phyloP scores from a whole-genome alignment of 1,140 invertebrate genomes.

The Saccostrea glomerata region DNA sequence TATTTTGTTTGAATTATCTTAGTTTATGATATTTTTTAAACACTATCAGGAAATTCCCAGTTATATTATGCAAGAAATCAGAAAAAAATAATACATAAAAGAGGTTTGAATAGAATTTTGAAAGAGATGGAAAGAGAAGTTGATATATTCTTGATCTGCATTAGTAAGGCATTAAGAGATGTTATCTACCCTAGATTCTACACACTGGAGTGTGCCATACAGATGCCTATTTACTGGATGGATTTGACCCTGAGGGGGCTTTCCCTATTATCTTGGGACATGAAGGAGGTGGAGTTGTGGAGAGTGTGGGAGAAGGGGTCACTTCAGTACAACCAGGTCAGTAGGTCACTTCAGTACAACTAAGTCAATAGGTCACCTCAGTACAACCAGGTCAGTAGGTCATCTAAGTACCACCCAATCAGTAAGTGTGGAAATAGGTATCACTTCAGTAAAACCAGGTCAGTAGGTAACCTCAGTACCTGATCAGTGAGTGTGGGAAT shows the following conservation, averaged over 20 bases:
- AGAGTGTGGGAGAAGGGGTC: slow-evolving; percentile 96
- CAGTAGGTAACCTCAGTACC: too few relatives aligned
- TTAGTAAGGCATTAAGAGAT: too few relatives aligned
- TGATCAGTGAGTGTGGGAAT: too few relatives aligned
- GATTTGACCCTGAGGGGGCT: slow-evolving; percentile 94
- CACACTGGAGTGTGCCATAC: slow-evolving; percentile 97
- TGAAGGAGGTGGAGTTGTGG: slow-evolving; percentile 95
- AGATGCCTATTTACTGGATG: slow-evolving; percentile 95
- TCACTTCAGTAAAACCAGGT: neutral
- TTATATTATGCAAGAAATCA: too few relatives aligned
- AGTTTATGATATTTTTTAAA: too few relatives aligned
- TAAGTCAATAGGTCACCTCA: slow-evolving; percentile 64
- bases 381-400: too few relatives aligned
- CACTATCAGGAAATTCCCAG: too few relatives aligned
- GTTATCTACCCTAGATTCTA: slow-evolving; percentile 80
- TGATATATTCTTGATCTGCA: neutral
- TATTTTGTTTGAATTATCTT: too few relatives aligned
- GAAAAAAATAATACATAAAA: too few relatives aligned
- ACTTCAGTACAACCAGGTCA: slow-evolving; percentile 89
- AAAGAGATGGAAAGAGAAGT: too few relatives aligned
- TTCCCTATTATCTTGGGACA: slow-evolving; percentile 92
- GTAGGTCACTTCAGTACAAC: slow-evolving; percentile 87
- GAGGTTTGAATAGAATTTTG: too few relatives aligned
- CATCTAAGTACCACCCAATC: too few relatives aligned
- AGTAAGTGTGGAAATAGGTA: neutral